A percentile compares a stretch with the other conserved stretches of the same genome.
phyloP scores from a whole-genome alignment of 2,113 vertebrate genomes.

The Physeter macrocephalus region DNA sequence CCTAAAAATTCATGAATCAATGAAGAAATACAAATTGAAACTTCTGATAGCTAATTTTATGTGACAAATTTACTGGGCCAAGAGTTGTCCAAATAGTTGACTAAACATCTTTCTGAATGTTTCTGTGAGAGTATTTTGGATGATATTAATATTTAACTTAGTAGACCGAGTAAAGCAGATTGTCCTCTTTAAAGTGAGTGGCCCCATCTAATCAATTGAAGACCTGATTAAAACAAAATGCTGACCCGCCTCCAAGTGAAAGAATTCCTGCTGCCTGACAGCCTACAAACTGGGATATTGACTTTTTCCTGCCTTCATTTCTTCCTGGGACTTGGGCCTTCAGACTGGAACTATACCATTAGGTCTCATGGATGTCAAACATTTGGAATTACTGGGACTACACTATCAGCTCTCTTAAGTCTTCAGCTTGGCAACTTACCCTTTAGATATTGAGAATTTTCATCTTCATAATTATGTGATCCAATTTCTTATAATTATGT shows the following conservation, averaged over 20 bases:
- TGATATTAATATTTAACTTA: not conserved
- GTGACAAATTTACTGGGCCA: not conserved
- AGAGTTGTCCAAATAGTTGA: not conserved
- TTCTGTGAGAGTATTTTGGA: not conserved
- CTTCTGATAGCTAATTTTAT: not conserved
- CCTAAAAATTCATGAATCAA: not conserved
- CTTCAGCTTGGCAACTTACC: not conserved
- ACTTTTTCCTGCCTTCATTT: not conserved
- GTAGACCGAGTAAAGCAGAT: not conserved
- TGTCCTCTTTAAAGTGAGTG: not conserved
- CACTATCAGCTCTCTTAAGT: not conserved
- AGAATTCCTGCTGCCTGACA: not conserved
- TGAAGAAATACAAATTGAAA: not conserved
- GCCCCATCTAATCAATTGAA: not conserved
- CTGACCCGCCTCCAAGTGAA: not conserved
- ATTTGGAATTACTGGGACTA: not conserved
- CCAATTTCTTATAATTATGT: not conserved
- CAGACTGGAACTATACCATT: not conserved
- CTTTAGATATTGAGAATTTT: not conserved
- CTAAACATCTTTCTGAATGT: not conserved
- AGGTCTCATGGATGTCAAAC: not conserved
- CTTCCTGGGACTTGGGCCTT: not conserved
- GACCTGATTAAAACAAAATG: not conserved
- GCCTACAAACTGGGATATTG: not conserved
- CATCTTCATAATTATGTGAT: not conserved